Percentiles rank a stretch among this genome's conserved stretches.
Conservation (phyloP, 2,113 vertebrate species). For the Coracopsis vasa region DNA sequence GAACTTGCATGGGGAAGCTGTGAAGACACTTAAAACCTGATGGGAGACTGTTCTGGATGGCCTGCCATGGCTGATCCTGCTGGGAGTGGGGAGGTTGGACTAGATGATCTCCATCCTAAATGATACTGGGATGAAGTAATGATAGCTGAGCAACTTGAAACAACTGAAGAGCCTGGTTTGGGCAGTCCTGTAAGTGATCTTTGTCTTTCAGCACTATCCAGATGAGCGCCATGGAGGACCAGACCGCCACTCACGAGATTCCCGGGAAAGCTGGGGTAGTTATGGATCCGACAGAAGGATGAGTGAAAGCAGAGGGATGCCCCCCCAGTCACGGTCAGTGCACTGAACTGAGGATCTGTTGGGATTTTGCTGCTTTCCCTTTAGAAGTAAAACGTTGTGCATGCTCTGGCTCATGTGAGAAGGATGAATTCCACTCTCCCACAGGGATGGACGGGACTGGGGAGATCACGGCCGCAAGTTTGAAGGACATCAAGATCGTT, state of each 20-base stretch:
- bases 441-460: conserved; percentile 87
- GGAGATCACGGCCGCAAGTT: conserved; percentile 85
- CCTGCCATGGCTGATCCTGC: not conserved
- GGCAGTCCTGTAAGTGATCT: not conserved
- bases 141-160: not conserved
- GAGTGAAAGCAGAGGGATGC: conserved; percentile 75
- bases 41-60: not conserved
- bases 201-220: conserved; percentile 81
- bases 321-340: conserved; percentile 74
- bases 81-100: not conserved
- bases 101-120: not conserved
- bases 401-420: not conserved
- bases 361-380: not conserved
- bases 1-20: not conserved
- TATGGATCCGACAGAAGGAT: conserved; percentile 87
- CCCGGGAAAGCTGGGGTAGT: conserved; percentile 83
- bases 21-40: not conserved
- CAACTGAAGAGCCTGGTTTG: fast-evolving
- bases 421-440: not conserved
- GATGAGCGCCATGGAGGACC: conserved; percentile 80
- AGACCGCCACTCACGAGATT: conserved; percentile 87
- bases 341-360: not conserved
- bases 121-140: not conserved
- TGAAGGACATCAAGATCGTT: conserved; percentile 82
- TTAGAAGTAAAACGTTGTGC: not conserved